Percentiles rank a stretch among this genome's conserved stretches.
Conservation (phyloP, 2,888 invertebrate genomes). For the Sepioteuthis lessoniana region DNA sequence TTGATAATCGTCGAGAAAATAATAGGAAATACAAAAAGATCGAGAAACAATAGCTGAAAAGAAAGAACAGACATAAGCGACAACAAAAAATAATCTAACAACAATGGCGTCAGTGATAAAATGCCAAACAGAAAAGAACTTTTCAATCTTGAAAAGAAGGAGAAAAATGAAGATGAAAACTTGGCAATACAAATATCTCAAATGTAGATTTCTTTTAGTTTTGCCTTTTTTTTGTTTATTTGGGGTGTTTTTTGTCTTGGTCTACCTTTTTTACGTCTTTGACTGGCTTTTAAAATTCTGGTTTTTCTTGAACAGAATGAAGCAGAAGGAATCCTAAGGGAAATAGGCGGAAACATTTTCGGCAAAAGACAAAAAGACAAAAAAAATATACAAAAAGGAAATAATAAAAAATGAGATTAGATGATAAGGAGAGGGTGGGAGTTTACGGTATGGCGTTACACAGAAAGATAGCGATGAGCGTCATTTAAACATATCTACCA, state of each 20-base stretch:
- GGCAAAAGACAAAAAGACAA: background rate
- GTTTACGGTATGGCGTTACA: constrained; percentile 14
- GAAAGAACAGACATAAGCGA: background rate
- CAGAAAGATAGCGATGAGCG: background rate
- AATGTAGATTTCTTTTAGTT: background rate
- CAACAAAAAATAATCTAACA: constrained; percentile 2
- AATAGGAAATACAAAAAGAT: background rate
- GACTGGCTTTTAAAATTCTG: background rate
- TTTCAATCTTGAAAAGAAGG: background rate
- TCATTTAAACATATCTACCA: background rate
- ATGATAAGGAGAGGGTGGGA: background rate
- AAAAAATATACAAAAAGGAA: background rate
- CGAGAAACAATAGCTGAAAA: background rate
- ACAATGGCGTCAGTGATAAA: background rate
- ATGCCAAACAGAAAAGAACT: background rate
- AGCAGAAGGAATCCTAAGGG: background rate
- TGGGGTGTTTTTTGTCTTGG: background rate
- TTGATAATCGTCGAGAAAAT: background rate
- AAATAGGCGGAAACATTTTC: background rate
- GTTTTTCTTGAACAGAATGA: background rate
- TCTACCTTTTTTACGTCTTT: background rate
- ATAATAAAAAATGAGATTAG: background rate
- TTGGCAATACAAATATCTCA: background rate
- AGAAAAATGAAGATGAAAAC: background rate
- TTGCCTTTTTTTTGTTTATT: background rate